Evolutionary conservation across 2,113 vertebrate species (phyloP).

Genomic region (Pseudopipra pipra): DNA sequence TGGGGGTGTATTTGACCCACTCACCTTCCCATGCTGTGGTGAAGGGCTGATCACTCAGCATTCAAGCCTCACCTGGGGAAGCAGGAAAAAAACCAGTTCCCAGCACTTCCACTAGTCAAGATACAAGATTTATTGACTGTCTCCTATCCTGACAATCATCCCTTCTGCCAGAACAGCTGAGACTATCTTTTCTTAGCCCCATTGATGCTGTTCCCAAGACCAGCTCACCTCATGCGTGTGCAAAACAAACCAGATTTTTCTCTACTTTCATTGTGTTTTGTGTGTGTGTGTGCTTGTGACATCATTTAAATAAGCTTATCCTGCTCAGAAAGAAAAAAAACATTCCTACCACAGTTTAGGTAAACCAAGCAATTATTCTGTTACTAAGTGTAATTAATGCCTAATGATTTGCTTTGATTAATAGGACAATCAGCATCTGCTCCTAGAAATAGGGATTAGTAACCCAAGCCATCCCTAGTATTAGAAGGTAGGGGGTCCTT

Average conservation of each 20-base stretch:
- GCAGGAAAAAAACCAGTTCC: neutral
- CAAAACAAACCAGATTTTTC: neutral
- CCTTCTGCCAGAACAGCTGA: neutral
- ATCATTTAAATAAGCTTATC: constrained; percentile 60
- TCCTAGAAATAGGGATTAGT: constrained; percentile 73
- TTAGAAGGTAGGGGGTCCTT: constrained; percentile 67
- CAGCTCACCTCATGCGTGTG: neutral
- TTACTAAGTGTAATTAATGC: constrained; percentile 70
- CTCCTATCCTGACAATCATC: neutral
- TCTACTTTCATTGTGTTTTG: neutral
- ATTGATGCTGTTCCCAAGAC: neutral
- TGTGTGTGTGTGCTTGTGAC: neutral
- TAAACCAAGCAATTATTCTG: constrained; percentile 73
- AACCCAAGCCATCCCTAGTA: constrained; percentile 77
- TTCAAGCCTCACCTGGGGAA: neutral
- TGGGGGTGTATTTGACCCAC: neutral
- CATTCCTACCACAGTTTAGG: constrained; percentile 61
- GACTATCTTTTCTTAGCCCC: neutral
- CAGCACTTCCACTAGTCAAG: neutral
- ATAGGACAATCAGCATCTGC: constrained; percentile 79
- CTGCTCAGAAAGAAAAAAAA: constrained; percentile 27
- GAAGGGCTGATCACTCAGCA: neutral
- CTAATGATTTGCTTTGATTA: constrained; percentile 76
- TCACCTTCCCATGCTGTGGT: neutral
- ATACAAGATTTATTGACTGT: neutral